A percentile compares a stretch with the other conserved stretches of the same genome.
Conservation (phyloP, 2,113 vertebrate species). For the Gobiocypris rarus region DNA sequence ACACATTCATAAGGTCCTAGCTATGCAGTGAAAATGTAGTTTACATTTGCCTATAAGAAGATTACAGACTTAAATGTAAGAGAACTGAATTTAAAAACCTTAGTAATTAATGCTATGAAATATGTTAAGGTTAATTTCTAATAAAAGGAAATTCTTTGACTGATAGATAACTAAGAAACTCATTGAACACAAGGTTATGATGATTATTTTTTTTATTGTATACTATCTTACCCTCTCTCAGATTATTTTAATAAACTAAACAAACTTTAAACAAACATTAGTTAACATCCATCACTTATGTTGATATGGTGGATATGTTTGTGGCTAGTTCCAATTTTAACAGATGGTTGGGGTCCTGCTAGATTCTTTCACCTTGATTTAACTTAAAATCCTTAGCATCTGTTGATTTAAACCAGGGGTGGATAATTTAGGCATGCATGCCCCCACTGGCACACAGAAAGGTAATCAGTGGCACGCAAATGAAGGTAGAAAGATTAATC, state of each 20-base stretch:
- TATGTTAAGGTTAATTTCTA: neutral
- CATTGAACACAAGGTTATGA: neutral
- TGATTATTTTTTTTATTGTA: neutral
- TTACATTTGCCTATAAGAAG: neutral
- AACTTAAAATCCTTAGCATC: slow-evolving; percentile 65
- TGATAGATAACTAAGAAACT: neutral
- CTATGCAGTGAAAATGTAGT: neutral
- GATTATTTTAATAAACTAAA: neutral
- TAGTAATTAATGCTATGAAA: neutral
- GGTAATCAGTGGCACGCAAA: neutral
- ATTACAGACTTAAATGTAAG: neutral
- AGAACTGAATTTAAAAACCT: neutral
- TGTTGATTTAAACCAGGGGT: neutral
- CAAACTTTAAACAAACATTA: neutral
- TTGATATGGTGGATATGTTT: neutral
- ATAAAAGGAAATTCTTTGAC: neutral
- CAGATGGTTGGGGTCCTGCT: neutral
- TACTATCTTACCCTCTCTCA: neutral
- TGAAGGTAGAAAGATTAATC: neutral
- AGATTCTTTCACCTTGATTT: slow-evolving; percentile 62
- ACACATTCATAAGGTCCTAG: neutral
- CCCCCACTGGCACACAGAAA: neutral
- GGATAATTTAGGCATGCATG: neutral
- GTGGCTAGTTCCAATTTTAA: neutral
- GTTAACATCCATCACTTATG: neutral